Evolutionary conservation across 2,113 vertebrate genomes (phyloP).

Genomic region (Hippoglossus stenolepis): DNA sequence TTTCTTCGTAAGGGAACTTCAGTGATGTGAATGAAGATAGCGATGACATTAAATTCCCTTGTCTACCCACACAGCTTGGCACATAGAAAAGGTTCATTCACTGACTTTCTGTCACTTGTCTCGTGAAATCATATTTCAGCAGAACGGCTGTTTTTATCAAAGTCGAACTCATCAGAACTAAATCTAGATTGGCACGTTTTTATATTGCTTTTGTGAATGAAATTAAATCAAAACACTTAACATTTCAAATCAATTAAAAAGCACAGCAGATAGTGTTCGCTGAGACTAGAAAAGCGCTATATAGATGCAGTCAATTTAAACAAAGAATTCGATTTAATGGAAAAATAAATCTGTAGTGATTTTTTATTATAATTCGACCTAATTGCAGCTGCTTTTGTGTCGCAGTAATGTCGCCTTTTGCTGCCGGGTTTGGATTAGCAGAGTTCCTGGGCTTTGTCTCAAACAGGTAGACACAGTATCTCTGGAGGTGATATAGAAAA

Average conservation of each 20-base stretch:
- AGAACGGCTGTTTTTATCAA: constrained; percentile 4
- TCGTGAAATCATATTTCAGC: constrained; percentile 18
- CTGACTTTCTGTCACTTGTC: not conserved
- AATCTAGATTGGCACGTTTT: constrained; percentile 1
- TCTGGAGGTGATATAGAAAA: not conserved
- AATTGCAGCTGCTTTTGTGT: too few relatives aligned
- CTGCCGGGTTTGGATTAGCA: too few relatives aligned
- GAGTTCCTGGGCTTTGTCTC: too few relatives aligned
- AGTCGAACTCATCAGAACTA: not conserved
- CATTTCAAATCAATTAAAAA: too few relatives aligned
- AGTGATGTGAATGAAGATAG: constrained; percentile 7
- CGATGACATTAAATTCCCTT: not conserved
- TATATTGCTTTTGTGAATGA: constrained; percentile 12
- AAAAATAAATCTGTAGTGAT: not conserved
- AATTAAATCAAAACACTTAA: constrained; percentile 5
- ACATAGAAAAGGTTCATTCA: not conserved
- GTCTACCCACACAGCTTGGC: not conserved
- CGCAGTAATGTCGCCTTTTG: too few relatives aligned
- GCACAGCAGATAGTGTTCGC: too few relatives aligned
- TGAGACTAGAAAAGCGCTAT: too few relatives aligned
- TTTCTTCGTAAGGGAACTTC: not conserved
- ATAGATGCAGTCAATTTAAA: not conserved
- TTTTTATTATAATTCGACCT: too few relatives aligned
- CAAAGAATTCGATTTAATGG: not conserved
- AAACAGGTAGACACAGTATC: not conserved